Percentiles rank a stretch among this genome's conserved stretches.
phyloP scores from a whole-genome alignment of 2,113 vertebrate species.

The Carollia perspicillata region DNA sequence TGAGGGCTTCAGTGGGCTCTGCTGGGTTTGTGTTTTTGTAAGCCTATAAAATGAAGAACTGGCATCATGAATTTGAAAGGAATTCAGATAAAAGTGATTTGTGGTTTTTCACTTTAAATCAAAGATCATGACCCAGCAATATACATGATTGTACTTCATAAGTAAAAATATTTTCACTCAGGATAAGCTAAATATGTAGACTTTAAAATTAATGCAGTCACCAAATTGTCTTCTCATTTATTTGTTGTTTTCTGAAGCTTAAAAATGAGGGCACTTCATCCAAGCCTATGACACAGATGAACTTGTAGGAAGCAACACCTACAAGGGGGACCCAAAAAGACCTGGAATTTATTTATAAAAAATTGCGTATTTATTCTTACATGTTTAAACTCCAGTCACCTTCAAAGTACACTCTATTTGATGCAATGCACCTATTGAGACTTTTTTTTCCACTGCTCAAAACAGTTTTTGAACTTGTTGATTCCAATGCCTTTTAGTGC shows the following conservation, averaged over 20 bases:
- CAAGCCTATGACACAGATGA: not conserved
- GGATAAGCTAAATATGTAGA: not conserved
- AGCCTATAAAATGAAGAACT: not conserved
- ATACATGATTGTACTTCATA: not conserved
- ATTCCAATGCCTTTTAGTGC: too few species aligned
- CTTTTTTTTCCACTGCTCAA: too few species aligned
- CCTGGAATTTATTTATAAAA: too few species aligned
- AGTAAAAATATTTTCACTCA: not conserved
- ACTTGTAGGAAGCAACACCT: not conserved
- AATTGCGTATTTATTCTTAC: too few species aligned
- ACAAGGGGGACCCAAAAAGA: too few species aligned
- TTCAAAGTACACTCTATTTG: too few species aligned
- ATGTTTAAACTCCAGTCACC: too few species aligned
- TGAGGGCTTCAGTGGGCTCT: not conserved
- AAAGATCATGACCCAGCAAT: not conserved
- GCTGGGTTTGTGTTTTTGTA: not conserved
- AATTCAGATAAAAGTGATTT: slow-evolving; percentile 30
- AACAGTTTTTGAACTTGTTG: too few species aligned
- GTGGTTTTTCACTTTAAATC: not conserved
- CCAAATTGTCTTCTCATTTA: not conserved
- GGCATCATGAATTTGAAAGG: not conserved
- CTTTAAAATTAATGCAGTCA: not conserved
- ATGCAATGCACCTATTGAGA: too few species aligned
- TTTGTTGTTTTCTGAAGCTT: not conserved
- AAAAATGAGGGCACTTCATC: not conserved